These are phyloP conservation scores for Drosophila tripunctata DNA, from an alignment of 2,888 invertebrate genomes.

Conservation along the genomic window DNA sequence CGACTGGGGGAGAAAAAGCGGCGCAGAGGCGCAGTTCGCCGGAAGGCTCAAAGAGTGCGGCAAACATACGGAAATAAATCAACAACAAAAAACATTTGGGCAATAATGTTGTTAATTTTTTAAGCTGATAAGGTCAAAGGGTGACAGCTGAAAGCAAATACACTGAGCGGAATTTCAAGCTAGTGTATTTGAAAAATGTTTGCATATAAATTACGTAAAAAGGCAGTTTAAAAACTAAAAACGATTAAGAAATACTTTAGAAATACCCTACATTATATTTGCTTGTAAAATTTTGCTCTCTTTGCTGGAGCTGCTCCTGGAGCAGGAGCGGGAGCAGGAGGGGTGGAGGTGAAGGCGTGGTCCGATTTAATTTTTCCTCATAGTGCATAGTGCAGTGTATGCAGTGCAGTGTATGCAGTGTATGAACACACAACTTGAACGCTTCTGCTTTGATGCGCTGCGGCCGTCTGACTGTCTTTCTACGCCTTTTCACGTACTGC, in stretches of 20 bases:
- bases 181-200: too few relatives aligned
- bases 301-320: too few relatives aligned
- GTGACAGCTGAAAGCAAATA: neutral
- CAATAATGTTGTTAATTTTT: constrained; percentile 79
- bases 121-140: constrained; percentile 68
- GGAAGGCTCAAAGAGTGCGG: constrained; percentile 42
- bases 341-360: too few relatives aligned
- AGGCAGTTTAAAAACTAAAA: too few relatives aligned
- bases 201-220: too few relatives aligned
- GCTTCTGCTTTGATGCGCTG: constrained; percentile 38
- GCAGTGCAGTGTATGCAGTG: constrained; percentile 29
- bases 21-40: neutral
- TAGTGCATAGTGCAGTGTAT: too few relatives aligned
- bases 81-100: constrained; percentile 66
- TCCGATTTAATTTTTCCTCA: too few relatives aligned
- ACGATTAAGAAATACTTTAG: too few relatives aligned
- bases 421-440: neutral
- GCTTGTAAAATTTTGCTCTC: too few relatives aligned
- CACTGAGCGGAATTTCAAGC: constrained; percentile 25
- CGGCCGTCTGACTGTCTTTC: constrained; percentile 21
- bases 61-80: constrained; percentile 51
- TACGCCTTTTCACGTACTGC: constrained; percentile 40
- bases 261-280: too few relatives aligned
- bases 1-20: neutral
- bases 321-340: too few relatives aligned